Percentiles rank a stretch among this genome's conserved stretches.
phyloP scores from a whole-genome alignment of 2,113 vertebrate genomes.

The Brevimyrus niger region DNA sequence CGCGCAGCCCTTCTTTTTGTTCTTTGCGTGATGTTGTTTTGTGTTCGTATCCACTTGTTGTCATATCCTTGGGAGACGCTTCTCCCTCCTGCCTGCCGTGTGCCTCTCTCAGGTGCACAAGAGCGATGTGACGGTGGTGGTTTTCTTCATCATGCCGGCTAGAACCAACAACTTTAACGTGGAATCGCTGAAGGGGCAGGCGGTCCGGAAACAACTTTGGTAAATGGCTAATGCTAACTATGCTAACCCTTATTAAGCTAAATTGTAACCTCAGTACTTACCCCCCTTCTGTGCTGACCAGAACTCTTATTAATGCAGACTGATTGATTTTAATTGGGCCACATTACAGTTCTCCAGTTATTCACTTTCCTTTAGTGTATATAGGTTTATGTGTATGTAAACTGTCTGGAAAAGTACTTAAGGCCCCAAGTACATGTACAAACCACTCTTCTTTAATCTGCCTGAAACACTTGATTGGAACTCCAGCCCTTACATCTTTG shows the following conservation, averaged over 20 bases:
- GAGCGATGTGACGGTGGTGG: conserved; percentile 80
- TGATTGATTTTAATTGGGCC: neutral
- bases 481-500: neutral
- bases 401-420: neutral
- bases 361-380: neutral
- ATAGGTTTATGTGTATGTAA: neutral
- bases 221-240: conserved; percentile 39
- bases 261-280: neutral
- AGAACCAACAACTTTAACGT: conserved; percentile 97
- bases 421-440: neutral
- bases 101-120: conserved; percentile 69
- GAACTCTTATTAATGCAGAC: neutral
- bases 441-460: neutral
- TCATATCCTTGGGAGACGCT: neutral
- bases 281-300: neutral
- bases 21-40: neutral
- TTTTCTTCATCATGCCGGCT: conserved; percentile 97
- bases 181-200: conserved; percentile 92
- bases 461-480: neutral
- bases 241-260: neutral
- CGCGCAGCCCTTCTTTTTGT: neutral
- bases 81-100: neutral
- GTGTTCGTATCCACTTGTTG: neutral
- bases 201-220: conserved; percentile 92
- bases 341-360: neutral